phyloP scores from a whole-genome alignment of 2,888 invertebrate genomes.

The Tridacna crocea region DNA sequence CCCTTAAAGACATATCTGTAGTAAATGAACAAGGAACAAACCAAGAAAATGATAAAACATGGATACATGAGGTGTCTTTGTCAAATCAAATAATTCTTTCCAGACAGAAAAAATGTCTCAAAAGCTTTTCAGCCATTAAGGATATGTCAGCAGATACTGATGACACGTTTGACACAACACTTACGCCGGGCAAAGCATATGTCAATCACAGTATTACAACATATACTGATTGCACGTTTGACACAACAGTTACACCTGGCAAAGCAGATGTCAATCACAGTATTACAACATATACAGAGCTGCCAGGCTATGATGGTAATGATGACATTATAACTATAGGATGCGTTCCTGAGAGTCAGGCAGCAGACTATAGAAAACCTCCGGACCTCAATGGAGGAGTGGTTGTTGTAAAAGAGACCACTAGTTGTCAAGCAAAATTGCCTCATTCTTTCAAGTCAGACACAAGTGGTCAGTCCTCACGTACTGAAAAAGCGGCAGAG shows the following conservation, averaged over 20 bases:
- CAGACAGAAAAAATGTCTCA: background rate
- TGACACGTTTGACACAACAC: background rate
- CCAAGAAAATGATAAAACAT: background rate
- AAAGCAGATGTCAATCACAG: background rate
- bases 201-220: background rate
- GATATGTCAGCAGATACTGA: slow-evolving; percentile 3
- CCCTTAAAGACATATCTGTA: slow-evolving; percentile 48
- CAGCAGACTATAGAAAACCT: background rate
- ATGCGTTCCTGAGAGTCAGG: background rate
- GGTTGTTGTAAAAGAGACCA: too few relatives aligned
- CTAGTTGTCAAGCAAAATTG: too few relatives aligned
- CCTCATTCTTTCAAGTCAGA: too few relatives aligned
- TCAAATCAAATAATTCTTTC: background rate
- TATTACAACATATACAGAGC: background rate
- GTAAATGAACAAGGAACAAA: background rate
- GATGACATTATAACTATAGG: slow-evolving; percentile 16
- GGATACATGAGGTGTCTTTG: slow-evolving; percentile 9
- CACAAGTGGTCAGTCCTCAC: too few relatives aligned
- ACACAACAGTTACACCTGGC: background rate
- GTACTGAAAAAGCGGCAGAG: too few relatives aligned
- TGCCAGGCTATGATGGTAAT: background rate
- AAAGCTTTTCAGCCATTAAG: background rate
- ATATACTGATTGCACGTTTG: slow-evolving; percentile 1
- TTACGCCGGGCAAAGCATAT: background rate
- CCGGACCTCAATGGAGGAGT: too few relatives aligned